Base-by-base conservation (phyloP, 2,113 vertebrate genomes). In the Phylloscopus trochilus region DNA sequence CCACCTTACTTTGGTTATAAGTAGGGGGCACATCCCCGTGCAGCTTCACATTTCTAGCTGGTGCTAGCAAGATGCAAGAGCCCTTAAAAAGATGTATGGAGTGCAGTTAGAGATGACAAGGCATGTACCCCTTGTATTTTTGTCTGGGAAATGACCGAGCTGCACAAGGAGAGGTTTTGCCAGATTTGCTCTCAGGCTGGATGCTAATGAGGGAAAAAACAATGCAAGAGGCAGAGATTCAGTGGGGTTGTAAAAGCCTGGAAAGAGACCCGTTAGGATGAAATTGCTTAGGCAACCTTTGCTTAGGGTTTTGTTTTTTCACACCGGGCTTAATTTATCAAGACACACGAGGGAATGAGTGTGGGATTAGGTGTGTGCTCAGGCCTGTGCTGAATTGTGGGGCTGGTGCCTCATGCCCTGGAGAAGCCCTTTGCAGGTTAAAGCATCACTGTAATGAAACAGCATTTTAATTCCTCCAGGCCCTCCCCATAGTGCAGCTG, bases 311-410 rank as follows among this genome's bases (percentile, higher is more conserved):
- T 92, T 66, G 51, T 77, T 90, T 89, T 89, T 63, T 79, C 5
- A 1, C 4, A 1, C 22, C 44, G 53, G 12, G 15, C 39, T 78
- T 86, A 35, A 69, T 88, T 87, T 89, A 44, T 64, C 28, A 41
- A 84, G 83, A 47, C 16, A 9, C 27, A 8, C 0, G 2, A 60
- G 28, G 3, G 5, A 87, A 17, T 0, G 4, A 67, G 58, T 1
- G 5, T 82, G 70, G 66, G 47, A 51, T 92, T 49, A 27, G 60
- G 56, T 55, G 13, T 73, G 7, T 3, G 8, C 39, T 82, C 11
- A 23, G 37, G 59, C 37, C 49, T 43, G 21, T 51, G 69, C 72
- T 68, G 49, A 72, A 18, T 11, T 63, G 15, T 56, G 60, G 39
- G 27, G 52, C 52, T 90, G 74, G 8, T 60, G 74, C 13, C 72